phyloP scores from a whole-genome alignment of 2,113 vertebrate genomes.

The Salminus brasiliensis region DNA sequence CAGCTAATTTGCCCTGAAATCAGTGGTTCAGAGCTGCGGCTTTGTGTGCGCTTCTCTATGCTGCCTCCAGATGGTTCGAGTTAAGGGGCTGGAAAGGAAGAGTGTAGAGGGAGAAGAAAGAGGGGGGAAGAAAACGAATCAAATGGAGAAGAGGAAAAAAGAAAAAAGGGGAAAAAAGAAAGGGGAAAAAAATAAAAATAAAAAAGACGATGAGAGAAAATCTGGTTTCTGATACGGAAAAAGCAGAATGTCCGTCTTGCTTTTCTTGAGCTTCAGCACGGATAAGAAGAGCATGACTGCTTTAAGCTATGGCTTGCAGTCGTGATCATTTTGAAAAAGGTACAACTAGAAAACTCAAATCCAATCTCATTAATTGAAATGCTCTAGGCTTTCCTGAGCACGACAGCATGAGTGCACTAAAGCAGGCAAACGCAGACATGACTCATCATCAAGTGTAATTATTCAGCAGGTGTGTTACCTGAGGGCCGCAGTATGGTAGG shows the following conservation, averaged over 20 bases:
- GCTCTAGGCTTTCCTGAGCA: background rate
- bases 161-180: background rate
- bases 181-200: background rate
- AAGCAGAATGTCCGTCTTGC: conserved; percentile 61
- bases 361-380: background rate
- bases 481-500: conserved; percentile 96
- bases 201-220: conserved; percentile 37
- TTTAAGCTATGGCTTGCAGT: conserved; percentile 22
- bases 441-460: background rate
- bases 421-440: background rate
- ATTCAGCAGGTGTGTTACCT: conserved; percentile 74
- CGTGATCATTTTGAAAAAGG: conserved; percentile 3
- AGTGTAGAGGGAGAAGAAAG: conserved; percentile 58
- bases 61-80: conserved; percentile 77
- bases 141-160: conserved; percentile 35
- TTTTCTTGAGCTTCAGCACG: conserved; percentile 27
- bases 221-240: conserved; percentile 71
- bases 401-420: background rate
- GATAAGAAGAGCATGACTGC: conserved; percentile 37
- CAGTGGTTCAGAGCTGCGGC: conserved; percentile 71
- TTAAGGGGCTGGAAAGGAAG: conserved; percentile 66
- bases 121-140: conserved; percentile 38
- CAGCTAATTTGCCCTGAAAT: conserved; percentile 82
- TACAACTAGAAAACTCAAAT: conserved; percentile 6
- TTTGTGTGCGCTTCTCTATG: conserved; percentile 60